A percentile compares a stretch with the other conserved stretches of the same genome.
These are phyloP conservation scores for Mus pahari DNA, from an alignment of 2,113 vertebrate genomes.

Conservation along the genomic window DNA sequence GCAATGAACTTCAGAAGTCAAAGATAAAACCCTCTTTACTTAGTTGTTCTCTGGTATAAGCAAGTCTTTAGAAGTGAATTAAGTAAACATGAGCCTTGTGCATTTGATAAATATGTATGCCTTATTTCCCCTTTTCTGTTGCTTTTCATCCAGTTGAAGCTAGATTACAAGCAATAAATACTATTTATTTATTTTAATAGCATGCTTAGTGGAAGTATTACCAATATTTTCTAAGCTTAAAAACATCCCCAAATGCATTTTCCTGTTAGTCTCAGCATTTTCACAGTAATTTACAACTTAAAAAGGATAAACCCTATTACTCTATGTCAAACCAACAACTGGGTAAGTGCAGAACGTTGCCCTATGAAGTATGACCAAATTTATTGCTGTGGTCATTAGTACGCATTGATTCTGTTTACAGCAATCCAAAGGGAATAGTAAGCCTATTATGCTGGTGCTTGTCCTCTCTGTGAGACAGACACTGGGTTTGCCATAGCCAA, in stretches of 20 bases:
- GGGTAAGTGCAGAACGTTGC: slow-evolving; percentile 85
- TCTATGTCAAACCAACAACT: slow-evolving; percentile 86
- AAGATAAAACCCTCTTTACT: slow-evolving; percentile 68
- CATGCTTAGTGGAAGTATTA: slow-evolving; percentile 89
- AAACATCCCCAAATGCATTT: slow-evolving; percentile 86
- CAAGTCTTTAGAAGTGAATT: slow-evolving; percentile 84
- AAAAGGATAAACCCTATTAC: slow-evolving; percentile 88
- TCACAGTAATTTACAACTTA: slow-evolving; percentile 89
- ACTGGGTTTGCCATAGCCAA: slow-evolving; percentile 44
- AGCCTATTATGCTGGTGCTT: slow-evolving; percentile 75
- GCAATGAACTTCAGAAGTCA: slow-evolving; percentile 12
- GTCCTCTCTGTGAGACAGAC: slow-evolving; percentile 63
- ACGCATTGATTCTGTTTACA: slow-evolving; percentile 87
- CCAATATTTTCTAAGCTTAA: slow-evolving; percentile 88
- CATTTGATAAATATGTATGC: slow-evolving; percentile 84
- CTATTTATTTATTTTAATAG: slow-evolving; percentile 91
- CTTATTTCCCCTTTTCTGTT: slow-evolving; percentile 77
- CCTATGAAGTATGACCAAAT: slow-evolving; percentile 86
- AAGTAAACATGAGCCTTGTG: slow-evolving; percentile 82
- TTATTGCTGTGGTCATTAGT: slow-evolving; percentile 88
- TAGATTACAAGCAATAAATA: slow-evolving; percentile 87
- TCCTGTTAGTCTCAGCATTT: slow-evolving; percentile 87
- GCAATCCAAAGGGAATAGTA: slow-evolving; percentile 85
- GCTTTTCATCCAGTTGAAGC: slow-evolving; percentile 83
- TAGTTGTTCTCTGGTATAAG: slow-evolving; percentile 72